Conservation (phyloP, 2,888 invertebrate species). For the Noctua fimbriata region DNA sequence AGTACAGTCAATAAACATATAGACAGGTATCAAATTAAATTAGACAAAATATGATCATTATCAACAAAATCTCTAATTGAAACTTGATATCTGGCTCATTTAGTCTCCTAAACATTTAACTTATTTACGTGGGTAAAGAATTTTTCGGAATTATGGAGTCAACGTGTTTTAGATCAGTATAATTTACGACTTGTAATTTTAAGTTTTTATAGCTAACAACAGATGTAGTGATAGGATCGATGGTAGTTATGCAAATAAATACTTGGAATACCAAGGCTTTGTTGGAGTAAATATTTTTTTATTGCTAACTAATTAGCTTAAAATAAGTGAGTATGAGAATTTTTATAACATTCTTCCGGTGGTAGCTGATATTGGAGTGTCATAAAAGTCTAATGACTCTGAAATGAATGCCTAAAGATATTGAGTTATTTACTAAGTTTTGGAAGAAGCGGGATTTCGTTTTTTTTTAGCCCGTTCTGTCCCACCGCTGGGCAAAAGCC, state of each 20-base stretch:
- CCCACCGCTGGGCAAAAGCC: too few relatives aligned
- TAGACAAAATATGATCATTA: slow-evolving; percentile 70
- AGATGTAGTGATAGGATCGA: slow-evolving; percentile 40
- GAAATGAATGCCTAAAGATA: too few relatives aligned
- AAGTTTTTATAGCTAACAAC: slow-evolving; percentile 42
- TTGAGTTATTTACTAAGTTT: too few relatives aligned
- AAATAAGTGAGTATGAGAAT: slow-evolving; percentile 37
- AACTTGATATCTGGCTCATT: slow-evolving; percentile 77
- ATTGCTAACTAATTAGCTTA: slow-evolving; percentile 38
- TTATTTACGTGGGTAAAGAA: slow-evolving; percentile 66
- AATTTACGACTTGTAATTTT: slow-evolving; percentile 60
- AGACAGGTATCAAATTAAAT: slow-evolving; percentile 55
- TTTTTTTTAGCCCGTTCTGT: too few relatives aligned
- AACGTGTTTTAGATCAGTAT: slow-evolving; percentile 59
- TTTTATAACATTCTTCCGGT: slow-evolving; percentile 43
- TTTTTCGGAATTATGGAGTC: slow-evolving; percentile 53
- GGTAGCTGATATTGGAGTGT: slow-evolving; percentile 8
- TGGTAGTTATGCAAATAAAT: slow-evolving; percentile 50
- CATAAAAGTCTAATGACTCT: slow-evolving; percentile 4
- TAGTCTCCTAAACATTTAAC: slow-evolving; percentile 54
- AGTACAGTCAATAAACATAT: slow-evolving; percentile 26
- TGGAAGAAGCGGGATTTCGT: too few relatives aligned
- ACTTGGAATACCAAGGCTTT: slow-evolving; percentile 34
- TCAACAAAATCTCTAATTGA: slow-evolving; percentile 79
- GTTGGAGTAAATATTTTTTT: slow-evolving; percentile 37